Evolutionary conservation across 2,888 invertebrate genomes (phyloP), one percentile per base, ranked within the genome.

Genomic region (Leucophenga montana): DNA sequence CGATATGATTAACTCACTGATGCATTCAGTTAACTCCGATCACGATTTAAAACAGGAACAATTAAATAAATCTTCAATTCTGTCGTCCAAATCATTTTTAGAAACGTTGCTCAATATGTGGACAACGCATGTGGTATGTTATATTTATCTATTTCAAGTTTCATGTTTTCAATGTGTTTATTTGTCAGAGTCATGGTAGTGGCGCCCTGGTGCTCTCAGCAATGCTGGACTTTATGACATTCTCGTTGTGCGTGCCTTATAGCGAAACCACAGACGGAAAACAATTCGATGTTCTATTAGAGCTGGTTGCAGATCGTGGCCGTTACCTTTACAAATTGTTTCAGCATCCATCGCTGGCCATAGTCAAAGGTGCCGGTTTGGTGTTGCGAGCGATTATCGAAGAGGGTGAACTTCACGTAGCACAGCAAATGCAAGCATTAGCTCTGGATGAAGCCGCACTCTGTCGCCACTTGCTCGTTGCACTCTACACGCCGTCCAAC

Each of bases 211-310:
- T 99, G 14, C 95, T 99, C 74, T 95, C 98, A 39, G 96, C 98
- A 75, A 98, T 99, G 98, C 90, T 99, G 87, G 99, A 99, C 89
- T 97, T 99, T 87, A 90, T 99, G 75, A 99, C 99, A 50, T 99
- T 98, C 90, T 95, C 98, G 3, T 91, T 99, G 54, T 99, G 99
- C 90, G 97, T 98, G 74, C 99, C 99, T 4, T 99, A 99, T 90
- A 97, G 97, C 85, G 99, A 99, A 90, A 99, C 99, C 4, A 99
- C 99, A 0, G 97, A 98, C 85, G 97, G 97, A 66, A 95, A 95
- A 85, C 96, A 97, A 87, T 98, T 98, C 89, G 99, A 99, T 88
- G 93, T 93, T 78, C 90, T 99, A 67, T 89, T 99, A 27, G 96
- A 97, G 89, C 93, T 99, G 93, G 98, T 99, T 1, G 97, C 99